Evolutionary conservation across 2,113 vertebrate species (phyloP), one percentile per base, ranked within the genome.

Genomic region (Guaruba guarouba): DNA sequence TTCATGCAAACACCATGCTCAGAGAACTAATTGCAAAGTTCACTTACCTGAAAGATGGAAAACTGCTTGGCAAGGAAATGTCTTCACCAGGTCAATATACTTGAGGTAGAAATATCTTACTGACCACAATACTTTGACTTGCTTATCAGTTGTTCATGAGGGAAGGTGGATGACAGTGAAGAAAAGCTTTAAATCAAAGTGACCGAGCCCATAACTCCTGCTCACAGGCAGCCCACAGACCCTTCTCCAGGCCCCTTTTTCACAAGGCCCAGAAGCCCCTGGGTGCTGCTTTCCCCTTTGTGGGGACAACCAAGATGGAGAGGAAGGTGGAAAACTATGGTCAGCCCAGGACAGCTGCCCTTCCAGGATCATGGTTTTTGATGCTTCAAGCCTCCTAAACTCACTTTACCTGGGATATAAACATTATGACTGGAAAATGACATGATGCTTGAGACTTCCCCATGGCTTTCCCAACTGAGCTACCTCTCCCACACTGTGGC

Each of bases 1-100:
- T 97, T 88, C 82, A 98, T 12, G 97, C 98, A 71, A 98, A 98
- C 92, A 44, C 97, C 74, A 98, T 96, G 0, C 98, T 99, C 39
- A 95, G 93, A 35, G 97, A 98, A 31, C 98, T 98, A 93, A 97
- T 98, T 67, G 95, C 94, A 15, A 98, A 98, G 70, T 98, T 98
- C 93, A 95, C 62, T 85, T 27, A 97, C 90, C 96, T 99, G 46
- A 92, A 98, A 93, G 92, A 98, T 13, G 96, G 97, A 57, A 98
- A 98, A 17, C 96, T 95, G 10, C 95, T 98, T 41, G 97, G 98
- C 70, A 97, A 98, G 23, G 44, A 96, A 87, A 88, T 98, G 37
- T 97, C 48, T 93, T 96, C 98, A 41, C 93, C 96, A 82, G 98
- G 97, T 97, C 96, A 66, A 82, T 70, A 39, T 5, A 22, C 67